A percentile compares a stretch with the other conserved stretches of the same genome.
phyloP scores from a whole-genome alignment of 2,113 vertebrate genomes.

The Sylvia atricapilla region DNA sequence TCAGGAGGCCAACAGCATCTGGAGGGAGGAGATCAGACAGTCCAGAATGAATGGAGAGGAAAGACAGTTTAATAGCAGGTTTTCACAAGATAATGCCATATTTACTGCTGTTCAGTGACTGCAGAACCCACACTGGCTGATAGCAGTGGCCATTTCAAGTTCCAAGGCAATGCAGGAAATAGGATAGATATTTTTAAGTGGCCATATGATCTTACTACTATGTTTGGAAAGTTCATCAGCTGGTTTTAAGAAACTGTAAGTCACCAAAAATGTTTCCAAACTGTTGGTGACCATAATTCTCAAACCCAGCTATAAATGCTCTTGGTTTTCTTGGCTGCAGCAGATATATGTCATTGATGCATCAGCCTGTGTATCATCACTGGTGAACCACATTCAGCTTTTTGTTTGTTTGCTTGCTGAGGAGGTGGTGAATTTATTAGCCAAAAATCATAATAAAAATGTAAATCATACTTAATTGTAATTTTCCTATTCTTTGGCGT shows the following conservation, averaged over 20 bases:
- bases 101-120: background rate
- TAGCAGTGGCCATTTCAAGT: background rate
- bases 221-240: background rate
- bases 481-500: slow-evolving; percentile 1
- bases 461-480: background rate
- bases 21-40: slow-evolving; percentile 28
- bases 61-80: slow-evolving; percentile 12
- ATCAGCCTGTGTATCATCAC: slow-evolving; percentile 14
- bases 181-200: background rate
- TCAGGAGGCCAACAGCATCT: slow-evolving; percentile 16
- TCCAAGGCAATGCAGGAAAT: background rate
- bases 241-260: slow-evolving; percentile 8
- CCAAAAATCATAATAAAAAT: too few species aligned
- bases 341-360: background rate
- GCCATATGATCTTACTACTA: background rate
- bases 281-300: background rate
- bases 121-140: background rate
- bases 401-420: slow-evolving; percentile 18
- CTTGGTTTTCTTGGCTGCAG: background rate
- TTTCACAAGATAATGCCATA: slow-evolving; percentile 37
- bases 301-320: background rate
- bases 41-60: background rate
- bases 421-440: slow-evolving; percentile 33
- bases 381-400: background rate
- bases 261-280: background rate